Percentiles rank a stretch among this genome's conserved stretches.
Evolutionary conservation across 2,888 invertebrate species (phyloP).

Genomic region (Agriopis marginaria): DNA sequence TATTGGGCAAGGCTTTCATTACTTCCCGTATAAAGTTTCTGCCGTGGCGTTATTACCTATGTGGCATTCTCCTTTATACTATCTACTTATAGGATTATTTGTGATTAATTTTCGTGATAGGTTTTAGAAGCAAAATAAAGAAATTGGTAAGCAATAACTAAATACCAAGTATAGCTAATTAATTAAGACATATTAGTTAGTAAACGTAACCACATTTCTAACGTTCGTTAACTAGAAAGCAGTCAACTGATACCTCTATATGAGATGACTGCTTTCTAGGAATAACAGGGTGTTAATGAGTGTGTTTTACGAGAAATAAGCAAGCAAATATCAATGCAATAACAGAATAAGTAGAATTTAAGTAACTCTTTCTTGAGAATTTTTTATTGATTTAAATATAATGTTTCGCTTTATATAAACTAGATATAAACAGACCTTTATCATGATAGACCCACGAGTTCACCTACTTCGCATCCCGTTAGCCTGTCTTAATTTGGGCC

Average conservation of each 20-base stretch:
- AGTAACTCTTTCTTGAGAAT: not conserved
- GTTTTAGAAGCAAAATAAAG: not conserved
- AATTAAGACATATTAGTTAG: constrained; percentile 10
- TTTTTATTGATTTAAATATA: not conserved
- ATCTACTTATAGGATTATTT: not conserved
- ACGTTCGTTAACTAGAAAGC: constrained; percentile 1
- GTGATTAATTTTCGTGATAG: not conserved
- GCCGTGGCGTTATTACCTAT: not conserved
- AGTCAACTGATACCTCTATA: not conserved
- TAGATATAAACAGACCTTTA: too few relatives aligned
- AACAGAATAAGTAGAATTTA: constrained; percentile 27
- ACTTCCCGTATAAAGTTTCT: not conserved
- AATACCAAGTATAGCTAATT: constrained; percentile 8
- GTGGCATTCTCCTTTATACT: not conserved
- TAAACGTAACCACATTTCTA: constrained; percentile 4
- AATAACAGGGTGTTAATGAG: not conserved
- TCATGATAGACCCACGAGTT: too few relatives aligned
- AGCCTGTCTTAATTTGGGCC: too few relatives aligned
- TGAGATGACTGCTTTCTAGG: not conserved
- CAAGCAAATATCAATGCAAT: constrained; percentile 39
- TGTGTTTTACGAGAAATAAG: constrained; percentile 15
- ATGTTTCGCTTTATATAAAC: not conserved
- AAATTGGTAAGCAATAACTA: constrained; percentile 14
- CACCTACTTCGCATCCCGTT: too few relatives aligned
- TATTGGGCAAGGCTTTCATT: not conserved